A percentile compares a stretch with the other conserved stretches of the same genome.
Evolutionary conservation across 2,797 vertebrate genomes (phyloP).

Genomic region (Melanotaenia maccullochi): DNA sequence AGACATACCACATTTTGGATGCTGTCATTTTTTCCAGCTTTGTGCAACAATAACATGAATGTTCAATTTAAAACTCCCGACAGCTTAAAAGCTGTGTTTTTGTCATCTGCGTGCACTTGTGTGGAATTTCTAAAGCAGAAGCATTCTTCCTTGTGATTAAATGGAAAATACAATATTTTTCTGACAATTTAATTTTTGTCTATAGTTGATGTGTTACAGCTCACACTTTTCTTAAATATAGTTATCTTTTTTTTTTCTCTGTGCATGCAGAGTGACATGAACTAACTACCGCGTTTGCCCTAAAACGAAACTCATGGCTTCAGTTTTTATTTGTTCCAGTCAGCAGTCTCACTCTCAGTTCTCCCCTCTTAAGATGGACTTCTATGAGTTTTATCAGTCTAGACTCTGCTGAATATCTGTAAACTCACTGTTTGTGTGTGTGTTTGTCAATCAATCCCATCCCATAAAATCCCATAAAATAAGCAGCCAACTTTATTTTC

Average conservation of each 20-base stretch:
- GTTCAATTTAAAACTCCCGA: constrained; percentile 57
- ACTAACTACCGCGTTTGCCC: constrained; percentile 20
- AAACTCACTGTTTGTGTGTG: constrained; percentile 32
- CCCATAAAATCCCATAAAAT: constrained; percentile 32
- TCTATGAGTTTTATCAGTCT: constrained; percentile 30
- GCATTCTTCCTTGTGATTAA: constrained; percentile 61
- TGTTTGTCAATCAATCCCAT: constrained; percentile 59
- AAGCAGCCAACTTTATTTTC: constrained; percentile 36
- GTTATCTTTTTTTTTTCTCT: constrained; percentile 31
- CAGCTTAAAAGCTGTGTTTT: constrained; percentile 70
- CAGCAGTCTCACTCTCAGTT: not conserved
- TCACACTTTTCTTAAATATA: constrained; percentile 33
- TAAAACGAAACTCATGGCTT: not conserved
- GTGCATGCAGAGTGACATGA: constrained; percentile 11
- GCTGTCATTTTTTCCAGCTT: constrained; percentile 46
- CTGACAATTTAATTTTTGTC: constrained; percentile 47
- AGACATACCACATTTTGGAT: constrained; percentile 29
- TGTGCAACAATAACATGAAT: constrained; percentile 42
- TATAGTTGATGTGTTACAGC: constrained; percentile 44
- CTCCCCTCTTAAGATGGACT: not conserved
- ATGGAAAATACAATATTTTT: constrained; percentile 41
- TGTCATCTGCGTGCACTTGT: constrained; percentile 59
- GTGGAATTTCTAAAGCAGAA: constrained; percentile 62
- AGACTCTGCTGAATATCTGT: constrained; percentile 23
- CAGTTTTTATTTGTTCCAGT: not conserved